These are phyloP conservation scores for Paedocypris sp. DNA, from an alignment of 2,113 vertebrate genomes.

Conservation along the genomic window DNA sequence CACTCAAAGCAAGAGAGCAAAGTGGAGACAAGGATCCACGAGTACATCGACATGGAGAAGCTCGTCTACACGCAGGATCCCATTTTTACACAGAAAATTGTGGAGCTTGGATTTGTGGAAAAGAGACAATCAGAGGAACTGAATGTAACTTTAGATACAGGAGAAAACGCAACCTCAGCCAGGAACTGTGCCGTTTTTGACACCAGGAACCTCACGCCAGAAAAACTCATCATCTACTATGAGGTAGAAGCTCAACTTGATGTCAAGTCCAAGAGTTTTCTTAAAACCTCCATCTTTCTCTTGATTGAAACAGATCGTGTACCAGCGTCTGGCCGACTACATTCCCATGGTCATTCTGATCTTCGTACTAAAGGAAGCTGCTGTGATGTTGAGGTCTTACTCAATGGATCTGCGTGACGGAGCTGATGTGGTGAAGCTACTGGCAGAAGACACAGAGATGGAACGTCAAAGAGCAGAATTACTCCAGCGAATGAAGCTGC, in stretches of 20 bases:
- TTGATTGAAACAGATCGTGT: constrained; percentile 26
- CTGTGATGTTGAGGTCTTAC: constrained; percentile 6
- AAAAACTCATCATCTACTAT: constrained; percentile 9
- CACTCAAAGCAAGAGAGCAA: constrained; percentile 8
- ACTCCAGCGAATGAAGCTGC: constrained; percentile 24
- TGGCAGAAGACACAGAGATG: constrained; percentile 23
- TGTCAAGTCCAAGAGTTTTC: background rate
- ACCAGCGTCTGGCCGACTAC: constrained; percentile 35
- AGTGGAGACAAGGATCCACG: constrained; percentile 11
- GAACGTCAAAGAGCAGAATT: constrained; percentile 21
- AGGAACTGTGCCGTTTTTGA: background rate
- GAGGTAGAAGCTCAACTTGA: background rate
- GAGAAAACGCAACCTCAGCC: background rate
- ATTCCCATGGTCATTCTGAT: constrained; percentile 31
- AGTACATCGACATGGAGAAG: constrained; percentile 14
- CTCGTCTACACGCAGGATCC: constrained; percentile 17
- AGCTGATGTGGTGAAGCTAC: constrained; percentile 16
- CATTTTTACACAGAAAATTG: background rate
- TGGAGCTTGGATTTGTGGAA: constrained; percentile 1
- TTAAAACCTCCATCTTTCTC: background rate
- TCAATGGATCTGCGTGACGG: constrained; percentile 18
- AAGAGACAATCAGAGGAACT: background rate
- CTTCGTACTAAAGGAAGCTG: constrained; percentile 32
- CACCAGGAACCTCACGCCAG: background rate
- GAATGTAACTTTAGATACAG: background rate